Evolutionary conservation across 2,797 vertebrate species (phyloP).

Genomic region (Petrocephalus sullivani): DNA sequence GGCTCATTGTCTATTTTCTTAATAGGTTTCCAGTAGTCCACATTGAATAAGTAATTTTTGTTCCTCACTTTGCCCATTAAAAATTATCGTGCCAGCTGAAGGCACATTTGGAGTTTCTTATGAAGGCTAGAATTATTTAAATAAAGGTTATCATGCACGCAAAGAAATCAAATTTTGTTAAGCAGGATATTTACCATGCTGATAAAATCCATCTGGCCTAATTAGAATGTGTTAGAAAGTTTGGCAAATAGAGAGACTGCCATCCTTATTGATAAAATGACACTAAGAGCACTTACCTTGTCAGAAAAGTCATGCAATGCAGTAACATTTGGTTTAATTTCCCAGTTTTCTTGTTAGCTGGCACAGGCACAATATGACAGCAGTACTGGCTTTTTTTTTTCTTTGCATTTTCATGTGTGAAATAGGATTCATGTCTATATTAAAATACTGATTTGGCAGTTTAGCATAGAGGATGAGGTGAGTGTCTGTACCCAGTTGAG

Average conservation of each 20-base stretch:
- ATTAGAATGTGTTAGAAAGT: background rate
- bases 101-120: background rate
- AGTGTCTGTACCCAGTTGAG: background rate
- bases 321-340: background rate
- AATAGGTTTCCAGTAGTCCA: background rate
- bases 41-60: background rate
- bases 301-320: background rate
- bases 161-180: constrained; percentile 1
- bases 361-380: background rate
- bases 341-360: background rate
- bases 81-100: background rate
- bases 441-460: background rate
- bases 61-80: background rate
- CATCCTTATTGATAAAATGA: background rate
- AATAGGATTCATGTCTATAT: background rate
- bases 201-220: background rate
- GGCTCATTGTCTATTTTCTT: background rate
- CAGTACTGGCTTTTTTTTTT: background rate
- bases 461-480: background rate
- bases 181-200: background rate
- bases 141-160: background rate
- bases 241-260: background rate
- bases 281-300: background rate
- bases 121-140: background rate
- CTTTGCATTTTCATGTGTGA: background rate